Percentiles rank a stretch among this genome's conserved stretches.
These are phyloP conservation scores for Chaetophractus vellerosus DNA, from an alignment of 2,797 vertebrate species.

Conservation along the genomic window DNA sequence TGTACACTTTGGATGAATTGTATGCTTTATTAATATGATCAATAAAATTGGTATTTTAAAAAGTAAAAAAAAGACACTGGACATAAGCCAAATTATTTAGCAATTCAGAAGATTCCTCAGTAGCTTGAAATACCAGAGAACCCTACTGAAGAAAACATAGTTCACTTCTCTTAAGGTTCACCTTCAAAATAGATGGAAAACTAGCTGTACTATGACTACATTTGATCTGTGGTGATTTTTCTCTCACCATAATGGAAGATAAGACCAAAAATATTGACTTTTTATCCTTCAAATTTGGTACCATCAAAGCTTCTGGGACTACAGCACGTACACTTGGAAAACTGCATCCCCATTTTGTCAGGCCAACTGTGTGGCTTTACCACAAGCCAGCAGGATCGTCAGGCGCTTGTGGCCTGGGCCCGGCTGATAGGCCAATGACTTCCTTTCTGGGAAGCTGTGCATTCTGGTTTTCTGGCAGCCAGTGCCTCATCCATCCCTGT, in stretches of 20 bases:
- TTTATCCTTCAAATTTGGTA: neutral
- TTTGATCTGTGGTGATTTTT: constrained; percentile 15
- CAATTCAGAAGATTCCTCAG: neutral
- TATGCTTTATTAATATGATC: too few species aligned
- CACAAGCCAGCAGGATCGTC: neutral
- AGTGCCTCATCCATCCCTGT: neutral
- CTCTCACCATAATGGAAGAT: neutral
- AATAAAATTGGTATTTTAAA: too few species aligned
- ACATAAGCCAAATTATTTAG: neutral
- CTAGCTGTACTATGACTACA: neutral
- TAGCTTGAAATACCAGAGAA: constrained; percentile 29
- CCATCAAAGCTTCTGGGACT: neutral
- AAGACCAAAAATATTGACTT: neutral
- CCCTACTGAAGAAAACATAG: neutral
- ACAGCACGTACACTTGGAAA: neutral
- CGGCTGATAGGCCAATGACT: neutral
- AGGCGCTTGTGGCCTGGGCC: neutral
- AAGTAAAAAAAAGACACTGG: neutral
- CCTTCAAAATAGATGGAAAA: neutral
- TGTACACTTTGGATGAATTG: too few species aligned
- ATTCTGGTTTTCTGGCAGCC: neutral
- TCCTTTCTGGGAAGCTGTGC: constrained; percentile 56
- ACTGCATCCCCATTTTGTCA: neutral
- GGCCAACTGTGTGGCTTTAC: constrained; percentile 34
- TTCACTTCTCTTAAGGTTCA: neutral